These are phyloP conservation scores for Hylomyscus alleni DNA, from an alignment of 2,797 vertebrate genomes.

Conservation along the genomic window DNA sequence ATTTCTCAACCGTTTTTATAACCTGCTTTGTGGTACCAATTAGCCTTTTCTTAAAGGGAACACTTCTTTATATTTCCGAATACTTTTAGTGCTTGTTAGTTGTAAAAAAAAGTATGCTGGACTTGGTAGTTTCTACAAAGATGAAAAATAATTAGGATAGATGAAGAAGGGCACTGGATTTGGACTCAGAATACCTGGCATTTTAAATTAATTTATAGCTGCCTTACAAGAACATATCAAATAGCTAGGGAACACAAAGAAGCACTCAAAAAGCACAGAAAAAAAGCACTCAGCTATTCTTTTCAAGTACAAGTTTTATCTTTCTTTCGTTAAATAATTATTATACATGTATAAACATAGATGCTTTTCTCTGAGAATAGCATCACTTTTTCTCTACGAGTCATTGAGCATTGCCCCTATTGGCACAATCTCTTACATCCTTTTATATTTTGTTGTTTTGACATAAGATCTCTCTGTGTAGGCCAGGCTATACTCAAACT, in stretches of 20 bases:
- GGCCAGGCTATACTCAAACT: neutral
- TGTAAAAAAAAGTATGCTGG: slow-evolving; percentile 33
- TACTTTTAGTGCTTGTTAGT: slow-evolving; percentile 50
- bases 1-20: slow-evolving; percentile 67
- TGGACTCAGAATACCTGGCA: slow-evolving; percentile 24
- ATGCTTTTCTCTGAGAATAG: slow-evolving; percentile 3
- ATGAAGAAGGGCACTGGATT: slow-evolving; percentile 15
- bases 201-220: slow-evolving; percentile 54
- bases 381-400: slow-evolving; percentile 20
- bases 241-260: slow-evolving; percentile 35
- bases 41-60: slow-evolving; percentile 67
- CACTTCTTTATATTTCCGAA: slow-evolving; percentile 46
- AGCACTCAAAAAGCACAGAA: no score
- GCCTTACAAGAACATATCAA: slow-evolving; percentile 18
- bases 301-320: slow-evolving; percentile 46
- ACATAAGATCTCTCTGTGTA: neutral
- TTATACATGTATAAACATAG: neutral
- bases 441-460: neutral
- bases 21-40: slow-evolving; percentile 53
- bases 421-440: neutral
- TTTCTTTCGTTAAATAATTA: slow-evolving; percentile 36
- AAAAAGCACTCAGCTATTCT: slow-evolving; percentile 56
- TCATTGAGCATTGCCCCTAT: slow-evolving; percentile 14
- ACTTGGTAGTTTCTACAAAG: slow-evolving; percentile 22
- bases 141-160: slow-evolving; percentile 42